Base-by-base conservation (phyloP, 2,113 vertebrate genomes). In the Gnathonemus echidnorhynchus region DNA sequence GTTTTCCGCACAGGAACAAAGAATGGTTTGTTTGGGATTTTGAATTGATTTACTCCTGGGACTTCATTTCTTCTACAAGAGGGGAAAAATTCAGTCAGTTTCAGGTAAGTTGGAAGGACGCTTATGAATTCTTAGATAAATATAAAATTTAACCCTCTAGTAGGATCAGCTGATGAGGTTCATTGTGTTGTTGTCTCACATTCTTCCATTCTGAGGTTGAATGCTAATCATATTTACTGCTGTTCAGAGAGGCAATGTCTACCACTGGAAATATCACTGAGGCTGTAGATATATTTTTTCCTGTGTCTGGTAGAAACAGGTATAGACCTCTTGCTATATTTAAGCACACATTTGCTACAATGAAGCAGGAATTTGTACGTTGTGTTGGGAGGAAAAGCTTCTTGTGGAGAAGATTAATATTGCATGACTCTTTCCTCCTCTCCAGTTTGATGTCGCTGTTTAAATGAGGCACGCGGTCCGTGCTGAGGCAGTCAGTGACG, bases 51-150 rank as follows among this genome's bases (percentile, higher is more conserved):
- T 90, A 90, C 90, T 52, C 91, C 91, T 92, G 27, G 52, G 88
- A 66, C 84, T 45, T 66, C 35, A 83, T 66, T 35, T 45, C 58
- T 89, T 48, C 88, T 62, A 66, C 31, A 66, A 58, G 48, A 87
- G 70, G 87, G 52, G 53, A 88, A 90, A 31, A 35, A 77, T 89
- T 80, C 46, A 31, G 15, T 31, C 52, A 19, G 58, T 90, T 56
- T 80, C 89, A 91, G 93, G 93, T 93, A 93, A 88, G 93, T 92
- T 87, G 86, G 24, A 84, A 58, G 35, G 86, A 80, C 83, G 85
- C 46, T 45, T 91, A 19, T 91, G 58, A 45, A 77, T 84, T 86
- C 88, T 66, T 50, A 48, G 53, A 19, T 39, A 74, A 42, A 42
- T 80, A 39, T 31, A 48, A 49, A 39, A 56, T 62, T 58, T 89